Percentiles rank a stretch among this genome's conserved stretches.
These are phyloP conservation scores for Melinaea menophilus DNA, from an alignment of 2,888 invertebrate species.

Conservation along the genomic window DNA sequence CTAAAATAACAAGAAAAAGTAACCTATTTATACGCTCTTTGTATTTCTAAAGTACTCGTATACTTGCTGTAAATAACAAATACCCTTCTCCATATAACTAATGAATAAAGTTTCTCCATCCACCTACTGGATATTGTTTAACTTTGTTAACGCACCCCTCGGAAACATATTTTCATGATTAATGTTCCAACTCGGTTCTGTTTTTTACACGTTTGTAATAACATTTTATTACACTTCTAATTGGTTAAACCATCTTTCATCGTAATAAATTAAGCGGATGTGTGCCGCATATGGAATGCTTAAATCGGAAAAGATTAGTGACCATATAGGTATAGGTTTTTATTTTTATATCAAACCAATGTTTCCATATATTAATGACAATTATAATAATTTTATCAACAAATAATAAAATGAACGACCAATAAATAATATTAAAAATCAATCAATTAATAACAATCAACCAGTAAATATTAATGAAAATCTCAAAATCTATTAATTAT, in stretches of 20 bases:
- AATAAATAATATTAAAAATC: not conserved
- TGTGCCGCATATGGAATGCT: no score
- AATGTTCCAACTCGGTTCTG: conserved; percentile 15
- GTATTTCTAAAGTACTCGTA: conserved; percentile 17
- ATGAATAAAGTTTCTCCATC: conserved; percentile 58
- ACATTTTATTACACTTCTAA: not conserved
- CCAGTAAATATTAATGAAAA: no score
- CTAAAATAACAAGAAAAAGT: not conserved
- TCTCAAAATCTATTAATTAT: no score
- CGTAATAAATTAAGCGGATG: no score
- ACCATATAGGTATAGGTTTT: no score
- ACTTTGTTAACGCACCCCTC: conserved; percentile 34
- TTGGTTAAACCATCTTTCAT: no score
- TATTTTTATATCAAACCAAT: no score
- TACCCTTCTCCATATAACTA: conserved; percentile 30
- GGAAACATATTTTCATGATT: conserved; percentile 26
- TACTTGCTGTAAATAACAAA: conserved; percentile 17
- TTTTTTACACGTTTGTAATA: not conserved
- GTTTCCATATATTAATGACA: not conserved
- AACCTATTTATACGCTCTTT: conserved; percentile 6
- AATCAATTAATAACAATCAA: not conserved
- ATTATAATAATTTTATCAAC: not conserved
- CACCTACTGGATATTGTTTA: conserved; percentile 48
- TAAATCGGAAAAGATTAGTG: no score
- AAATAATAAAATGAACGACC: no score